A percentile compares a stretch with the other conserved stretches of the same genome.
These are phyloP conservation scores for Lasioglossum marginatum DNA, from an alignment of 2,888 invertebrate species.

Conservation along the genomic window DNA sequence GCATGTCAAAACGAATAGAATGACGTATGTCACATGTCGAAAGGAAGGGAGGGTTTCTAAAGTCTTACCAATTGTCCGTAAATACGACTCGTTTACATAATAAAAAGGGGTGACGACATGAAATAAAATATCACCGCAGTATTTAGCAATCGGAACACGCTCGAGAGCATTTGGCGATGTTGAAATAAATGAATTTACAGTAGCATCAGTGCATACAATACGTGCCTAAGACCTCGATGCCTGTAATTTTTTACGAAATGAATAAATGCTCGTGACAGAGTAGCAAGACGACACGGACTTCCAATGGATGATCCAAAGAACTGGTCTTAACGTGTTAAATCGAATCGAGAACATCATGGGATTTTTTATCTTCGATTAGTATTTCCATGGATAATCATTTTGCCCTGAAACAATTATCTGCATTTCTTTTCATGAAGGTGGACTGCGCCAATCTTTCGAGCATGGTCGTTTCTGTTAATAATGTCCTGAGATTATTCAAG, in stretches of 20 bases:
- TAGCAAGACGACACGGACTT: slow-evolving; percentile 18
- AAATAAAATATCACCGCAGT: slow-evolving; percentile 26
- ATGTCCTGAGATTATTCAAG: slow-evolving; percentile 7
- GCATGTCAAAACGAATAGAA: too few relatives aligned
- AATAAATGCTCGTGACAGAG: slow-evolving; percentile 16
- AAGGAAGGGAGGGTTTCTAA: too few relatives aligned
- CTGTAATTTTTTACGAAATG: slow-evolving; percentile 48
- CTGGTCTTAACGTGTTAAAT: not conserved
- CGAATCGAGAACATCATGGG: not conserved
- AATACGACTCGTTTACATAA: not conserved
- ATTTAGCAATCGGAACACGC: slow-evolving; percentile 36
- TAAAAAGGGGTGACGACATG: not conserved
- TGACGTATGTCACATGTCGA: too few relatives aligned
- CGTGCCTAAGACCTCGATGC: slow-evolving; percentile 58
- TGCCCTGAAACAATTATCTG: not conserved
- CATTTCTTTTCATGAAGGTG: not conserved
- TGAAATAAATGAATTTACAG: not conserved
- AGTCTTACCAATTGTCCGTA: not conserved
- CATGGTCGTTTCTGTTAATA: slow-evolving; percentile 40
- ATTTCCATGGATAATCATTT: not conserved
- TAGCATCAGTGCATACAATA: slow-evolving; percentile 23
- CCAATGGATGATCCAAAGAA: not conserved
- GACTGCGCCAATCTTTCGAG: slow-evolving; percentile 46
- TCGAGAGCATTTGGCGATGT: slow-evolving; percentile 50
- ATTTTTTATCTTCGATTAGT: not conserved